Evolutionary conservation across 2,888 invertebrate genomes (phyloP), one percentile per base, ranked within the genome.

Genomic region (Drosophila niveifrons): DNA sequence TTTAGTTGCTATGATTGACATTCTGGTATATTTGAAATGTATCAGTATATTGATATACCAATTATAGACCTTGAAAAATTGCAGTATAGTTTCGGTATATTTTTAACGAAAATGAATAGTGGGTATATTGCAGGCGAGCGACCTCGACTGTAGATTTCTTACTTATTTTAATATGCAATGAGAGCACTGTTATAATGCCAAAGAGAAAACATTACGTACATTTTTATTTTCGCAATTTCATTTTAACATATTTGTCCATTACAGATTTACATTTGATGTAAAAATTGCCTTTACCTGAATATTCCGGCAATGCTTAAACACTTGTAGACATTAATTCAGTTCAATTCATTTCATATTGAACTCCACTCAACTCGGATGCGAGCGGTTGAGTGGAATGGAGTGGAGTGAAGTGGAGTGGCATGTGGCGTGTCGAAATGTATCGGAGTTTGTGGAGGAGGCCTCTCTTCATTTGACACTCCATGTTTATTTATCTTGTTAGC

Each of bases 401-500:
- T 36, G n/a, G n/a, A n/a, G 3, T 11, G n/a, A 44, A n/a, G 17
- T 13, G 34, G 56, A 29, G 55, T 41, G 39, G 39, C 8, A 13
- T 23, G 23, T 23, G 29, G 36, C 46, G 53, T 31, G 23, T 9
- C n/a, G 29, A 59, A 59, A 64, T 64, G 44, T 70, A 59, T 74
- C 15, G 28, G 66, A 15, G 46, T 63, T 58, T 31, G 72, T 55
- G 53, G 55, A 67, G 61, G 64, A 67, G 61, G 64, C 55, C 44
- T 68, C 68, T 73, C 64, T 72, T 72, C 61, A 62, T 51, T 68
- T 61, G 75, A 28, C 61, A 63, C 67, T 75, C 15, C 23, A 50
- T 75, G 76, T 69, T 63, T 76, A 66, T 76, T 76, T 76, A 69
- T 72, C 72, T 72, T 76, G 68, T 75, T 75, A 72, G 68, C 46